Percentiles rank a stretch among this genome's conserved stretches.
phyloP scores from a whole-genome alignment of 2,888 invertebrate species.

The Chromoteleia sp. region DNA sequence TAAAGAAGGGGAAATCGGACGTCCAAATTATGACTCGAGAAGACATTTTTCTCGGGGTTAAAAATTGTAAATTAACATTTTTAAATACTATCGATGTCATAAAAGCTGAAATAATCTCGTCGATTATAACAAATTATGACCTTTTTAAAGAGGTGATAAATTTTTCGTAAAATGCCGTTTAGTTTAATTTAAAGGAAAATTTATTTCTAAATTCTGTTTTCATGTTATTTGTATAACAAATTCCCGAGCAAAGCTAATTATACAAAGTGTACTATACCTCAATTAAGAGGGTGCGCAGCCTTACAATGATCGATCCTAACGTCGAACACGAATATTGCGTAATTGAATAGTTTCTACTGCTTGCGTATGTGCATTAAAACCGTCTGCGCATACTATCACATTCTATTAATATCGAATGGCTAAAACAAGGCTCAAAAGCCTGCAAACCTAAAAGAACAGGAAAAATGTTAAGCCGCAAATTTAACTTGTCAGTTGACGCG shows the following conservation, averaged over 20 bases:
- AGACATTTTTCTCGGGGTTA: slow-evolving; percentile 4
- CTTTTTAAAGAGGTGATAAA: neutral
- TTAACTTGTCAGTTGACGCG: slow-evolving; percentile 3
- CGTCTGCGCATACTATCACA: slow-evolving; percentile 20
- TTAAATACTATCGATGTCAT: slow-evolving; percentile 30
- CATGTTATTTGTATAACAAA: slow-evolving; percentile 22
- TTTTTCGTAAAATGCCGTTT: slow-evolving; percentile 2
- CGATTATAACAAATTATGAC: slow-evolving; percentile 12
- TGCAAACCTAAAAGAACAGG: neutral
- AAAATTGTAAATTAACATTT: no score
- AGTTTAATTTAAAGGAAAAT: neutral
- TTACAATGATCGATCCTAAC: slow-evolving; percentile 43
- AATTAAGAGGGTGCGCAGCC: slow-evolving; percentile 41
- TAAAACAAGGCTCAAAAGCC: slow-evolving; percentile 19
- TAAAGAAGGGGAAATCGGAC: slow-evolving; percentile 37
- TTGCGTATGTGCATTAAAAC: slow-evolving; percentile 49
- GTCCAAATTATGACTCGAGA: slow-evolving; percentile 27
- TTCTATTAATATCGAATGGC: slow-evolving; percentile 25
- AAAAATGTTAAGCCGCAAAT: slow-evolving; percentile 14
- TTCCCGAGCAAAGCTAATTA: slow-evolving; percentile 52
- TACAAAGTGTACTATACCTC: slow-evolving; percentile 42
- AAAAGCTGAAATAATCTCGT: slow-evolving; percentile 45
- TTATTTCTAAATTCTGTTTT: slow-evolving; percentile 31
- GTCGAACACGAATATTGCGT: slow-evolving; percentile 44
- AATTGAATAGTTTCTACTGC: slow-evolving; percentile 55